A percentile compares a stretch with the other conserved stretches of the same genome.
Conservation (phyloP, 2,888 invertebrate genomes). For the Bombyx huttoni region DNA sequence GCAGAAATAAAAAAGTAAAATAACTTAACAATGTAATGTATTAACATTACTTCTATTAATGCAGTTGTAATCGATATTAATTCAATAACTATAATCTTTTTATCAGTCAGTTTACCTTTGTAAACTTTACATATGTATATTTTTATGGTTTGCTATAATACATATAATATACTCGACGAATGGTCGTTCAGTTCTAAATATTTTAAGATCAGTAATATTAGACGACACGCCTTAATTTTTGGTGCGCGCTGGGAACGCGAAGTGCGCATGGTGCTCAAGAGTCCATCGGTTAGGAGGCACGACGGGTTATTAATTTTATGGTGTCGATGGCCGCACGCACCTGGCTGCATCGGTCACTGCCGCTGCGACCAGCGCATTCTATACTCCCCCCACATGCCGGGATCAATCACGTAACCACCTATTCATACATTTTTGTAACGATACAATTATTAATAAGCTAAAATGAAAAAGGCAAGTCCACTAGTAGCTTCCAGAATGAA, state of each 20-base stretch:
- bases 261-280: constrained; percentile 45
- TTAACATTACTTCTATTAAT: too few relatives aligned
- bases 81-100: too few relatives aligned
- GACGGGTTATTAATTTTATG: constrained; percentile 72
- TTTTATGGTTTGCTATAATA: too few relatives aligned
- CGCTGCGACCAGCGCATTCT: constrained; percentile 29
- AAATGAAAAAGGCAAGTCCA: background rate
- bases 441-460: background rate
- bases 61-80: too few relatives aligned
- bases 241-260: constrained; percentile 21
- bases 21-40: too few relatives aligned
- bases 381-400: constrained; percentile 20
- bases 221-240: constrained; percentile 5
- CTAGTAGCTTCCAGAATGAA: background rate
- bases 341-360: constrained; percentile 66
- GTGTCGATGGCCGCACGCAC: constrained; percentile 71
- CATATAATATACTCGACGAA: too few relatives aligned
- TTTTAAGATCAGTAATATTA: too few relatives aligned
- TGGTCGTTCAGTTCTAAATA: too few relatives aligned
- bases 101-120: too few relatives aligned
- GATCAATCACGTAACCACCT: constrained; percentile 45
- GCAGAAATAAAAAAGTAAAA: too few relatives aligned
- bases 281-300: constrained; percentile 62
- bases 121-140: too few relatives aligned
- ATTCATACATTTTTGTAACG: background rate